Percentiles rank a stretch among this genome's conserved stretches.
Conservation (phyloP, 2,113 vertebrate species). For the Saiga tatarica region DNA sequence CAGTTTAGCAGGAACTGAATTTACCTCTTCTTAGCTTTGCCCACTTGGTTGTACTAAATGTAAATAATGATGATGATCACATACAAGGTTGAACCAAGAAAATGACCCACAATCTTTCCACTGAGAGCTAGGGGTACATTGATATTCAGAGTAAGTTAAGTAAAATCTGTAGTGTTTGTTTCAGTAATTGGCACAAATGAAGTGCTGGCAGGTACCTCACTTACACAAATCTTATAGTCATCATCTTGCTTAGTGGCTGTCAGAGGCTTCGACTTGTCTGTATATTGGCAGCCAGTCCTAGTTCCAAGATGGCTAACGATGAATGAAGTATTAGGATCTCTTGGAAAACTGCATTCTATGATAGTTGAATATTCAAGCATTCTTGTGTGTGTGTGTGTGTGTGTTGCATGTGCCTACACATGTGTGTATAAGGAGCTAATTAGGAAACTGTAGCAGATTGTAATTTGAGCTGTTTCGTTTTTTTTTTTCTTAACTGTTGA, state of each 20-base stretch:
- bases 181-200: conserved; percentile 87
- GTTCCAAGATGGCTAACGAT: conserved; percentile 63
- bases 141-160: conserved; percentile 86
- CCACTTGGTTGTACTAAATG: conserved; percentile 89
- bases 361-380: conserved; percentile 32
- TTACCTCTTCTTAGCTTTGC: conserved; percentile 88
- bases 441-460: not conserved
- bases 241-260: conserved; percentile 91
- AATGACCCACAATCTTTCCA: conserved; percentile 92
- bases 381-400: conserved; percentile 32
- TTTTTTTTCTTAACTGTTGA: not conserved
- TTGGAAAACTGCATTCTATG: not conserved
- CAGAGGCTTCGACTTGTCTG: conserved; percentile 89
- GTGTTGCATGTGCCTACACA: not conserved
- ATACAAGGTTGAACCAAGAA: conserved; percentile 91
- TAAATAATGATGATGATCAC: conserved; percentile 79
- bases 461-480: conserved; percentile 56
- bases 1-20: conserved; percentile 88
- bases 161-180: conserved; percentile 90
- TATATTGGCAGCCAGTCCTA: conserved; percentile 89
- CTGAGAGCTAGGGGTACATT: conserved; percentile 86
- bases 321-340: conserved; percentile 22
- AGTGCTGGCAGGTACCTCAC: conserved; percentile 88
- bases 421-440: not conserved
- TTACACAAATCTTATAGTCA: conserved; percentile 91